Conservation (phyloP, 1,140 invertebrate species). For the Ptiloglossa arizonensis region DNA sequence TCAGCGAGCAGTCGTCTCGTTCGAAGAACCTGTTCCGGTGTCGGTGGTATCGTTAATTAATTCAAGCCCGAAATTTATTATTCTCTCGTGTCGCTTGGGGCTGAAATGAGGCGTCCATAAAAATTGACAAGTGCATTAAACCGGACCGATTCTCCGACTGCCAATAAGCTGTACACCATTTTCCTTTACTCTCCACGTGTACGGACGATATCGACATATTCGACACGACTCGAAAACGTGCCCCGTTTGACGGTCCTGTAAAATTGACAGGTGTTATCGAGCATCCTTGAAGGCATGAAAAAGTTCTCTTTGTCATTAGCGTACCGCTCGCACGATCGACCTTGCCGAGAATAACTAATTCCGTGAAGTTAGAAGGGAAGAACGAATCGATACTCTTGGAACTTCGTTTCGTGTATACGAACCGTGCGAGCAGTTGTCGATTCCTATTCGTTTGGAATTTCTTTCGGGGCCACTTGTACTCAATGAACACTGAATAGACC, state of each 20-base stretch:
- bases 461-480: too few relatives aligned
- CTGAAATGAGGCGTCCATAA: constrained; percentile 14
- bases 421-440: too few relatives aligned
- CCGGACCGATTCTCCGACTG: constrained; percentile 20
- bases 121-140: constrained; percentile 40
- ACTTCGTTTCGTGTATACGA: too few relatives aligned
- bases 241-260: constrained; percentile 31
- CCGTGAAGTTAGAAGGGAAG: too few relatives aligned
- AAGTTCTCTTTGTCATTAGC: constrained; percentile 35
- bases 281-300: constrained; percentile 26
- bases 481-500: too few relatives aligned
- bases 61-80: constrained; percentile 14
- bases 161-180: constrained; percentile 20
- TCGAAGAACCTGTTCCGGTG: neutral
- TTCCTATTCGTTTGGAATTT: too few relatives aligned
- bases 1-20: neutral
- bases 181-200: neutral
- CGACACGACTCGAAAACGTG: constrained; percentile 28
- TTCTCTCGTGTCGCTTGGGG: neutral
- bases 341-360: too few relatives aligned
- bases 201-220: constrained; percentile 38
- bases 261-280: constrained; percentile 45
- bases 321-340: neutral
- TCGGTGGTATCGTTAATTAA: constrained; percentile 11
- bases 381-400: too few relatives aligned